Base-by-base conservation (phyloP, 1,140 invertebrate genomes). In the Pseudachorutes palmiensis region DNA sequence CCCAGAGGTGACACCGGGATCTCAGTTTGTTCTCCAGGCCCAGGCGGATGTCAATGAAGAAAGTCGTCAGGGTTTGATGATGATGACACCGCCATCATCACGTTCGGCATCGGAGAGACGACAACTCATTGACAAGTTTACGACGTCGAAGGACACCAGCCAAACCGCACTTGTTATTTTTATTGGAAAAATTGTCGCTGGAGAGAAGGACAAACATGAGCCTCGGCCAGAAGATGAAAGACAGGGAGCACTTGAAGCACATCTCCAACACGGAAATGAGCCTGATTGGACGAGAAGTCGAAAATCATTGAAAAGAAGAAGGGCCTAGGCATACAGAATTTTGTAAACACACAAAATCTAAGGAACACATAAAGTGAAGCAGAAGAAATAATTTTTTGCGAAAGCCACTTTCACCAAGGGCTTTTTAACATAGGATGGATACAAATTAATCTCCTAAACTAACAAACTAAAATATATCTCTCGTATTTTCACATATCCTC, bases 61-160 rank as follows among this genome's bases (percentile, higher is more conserved):
- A 55, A 55, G 51, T 24, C 51, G 51, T 55, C 51, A 55, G 24
- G 24, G 24, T 12, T 55, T 55, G 51, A 55, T 12, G 12, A 55
- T 55, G 51, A 55, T 55, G 51, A 55, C 24, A 26, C 3, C 51
- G 24, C 14, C 14, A 26, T 26, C 51, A 26, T 55, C 51, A 55
- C 12, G 24, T 14, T 22, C 51, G 9, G 12, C 12, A 5, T 16
- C 51, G 9, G 24, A 26, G 24, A 24, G 9, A 9, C 51, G 24
- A 24, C 51, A 55, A 16, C 51, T 12, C 51, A 14, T 19, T 55
- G 51, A 55, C 51, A 55, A 55, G 9, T 55, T 55, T 14, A 55
- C 51, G 51, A 55, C 51, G 3, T 26, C 51, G 24, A 26, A 9
- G 3, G 24, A 14, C 24, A 55, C 24, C 51, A 55, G 14, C 51